Percentiles rank a stretch among this genome's conserved stretches.
These are phyloP conservation scores for Agrochola litura DNA, from an alignment of 2,888 invertebrate species.

Conservation along the genomic window DNA sequence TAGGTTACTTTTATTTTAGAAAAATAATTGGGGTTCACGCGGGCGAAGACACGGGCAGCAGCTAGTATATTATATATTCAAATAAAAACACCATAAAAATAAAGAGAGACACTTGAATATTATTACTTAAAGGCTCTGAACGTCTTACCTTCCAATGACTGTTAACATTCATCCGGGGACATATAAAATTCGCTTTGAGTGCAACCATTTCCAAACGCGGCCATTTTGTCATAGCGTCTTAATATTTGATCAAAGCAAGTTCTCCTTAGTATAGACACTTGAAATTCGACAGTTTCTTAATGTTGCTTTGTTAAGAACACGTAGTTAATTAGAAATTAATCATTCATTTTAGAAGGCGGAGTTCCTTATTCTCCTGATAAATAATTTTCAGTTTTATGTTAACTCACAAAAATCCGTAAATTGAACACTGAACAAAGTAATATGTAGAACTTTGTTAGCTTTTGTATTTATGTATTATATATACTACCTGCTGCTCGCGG, in stretches of 20 bases:
- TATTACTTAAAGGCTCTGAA: neutral
- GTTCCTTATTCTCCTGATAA: neutral
- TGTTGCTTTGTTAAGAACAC: conserved; percentile 7
- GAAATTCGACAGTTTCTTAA: conserved; percentile 15
- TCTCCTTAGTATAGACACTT: conserved; percentile 2
- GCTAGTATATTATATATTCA: too few species aligned
- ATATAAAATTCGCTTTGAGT: conserved; percentile 67
- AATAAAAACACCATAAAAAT: conserved; percentile 8
- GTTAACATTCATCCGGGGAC: conserved; percentile 35
- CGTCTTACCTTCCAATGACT: conserved; percentile 2
- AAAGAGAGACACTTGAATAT: conserved; percentile 16
- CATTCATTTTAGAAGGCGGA: neutral
- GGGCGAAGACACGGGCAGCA: too few species aligned
- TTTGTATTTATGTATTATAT: too few species aligned
- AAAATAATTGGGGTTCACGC: too few species aligned
- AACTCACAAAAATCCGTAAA: too few species aligned
- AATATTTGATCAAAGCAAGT: conserved; percentile 59
- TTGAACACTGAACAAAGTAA: too few species aligned
- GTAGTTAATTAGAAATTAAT: neutral
- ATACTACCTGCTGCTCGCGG: too few species aligned
- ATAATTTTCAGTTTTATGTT: neutral
- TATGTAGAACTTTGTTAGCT: too few species aligned
- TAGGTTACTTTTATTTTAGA: too few species aligned
- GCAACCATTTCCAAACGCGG: conserved; percentile 28
- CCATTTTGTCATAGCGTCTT: conserved; percentile 40